Evolutionary conservation across 2,888 invertebrate species (phyloP).

Genomic region (Arge pagana): DNA sequence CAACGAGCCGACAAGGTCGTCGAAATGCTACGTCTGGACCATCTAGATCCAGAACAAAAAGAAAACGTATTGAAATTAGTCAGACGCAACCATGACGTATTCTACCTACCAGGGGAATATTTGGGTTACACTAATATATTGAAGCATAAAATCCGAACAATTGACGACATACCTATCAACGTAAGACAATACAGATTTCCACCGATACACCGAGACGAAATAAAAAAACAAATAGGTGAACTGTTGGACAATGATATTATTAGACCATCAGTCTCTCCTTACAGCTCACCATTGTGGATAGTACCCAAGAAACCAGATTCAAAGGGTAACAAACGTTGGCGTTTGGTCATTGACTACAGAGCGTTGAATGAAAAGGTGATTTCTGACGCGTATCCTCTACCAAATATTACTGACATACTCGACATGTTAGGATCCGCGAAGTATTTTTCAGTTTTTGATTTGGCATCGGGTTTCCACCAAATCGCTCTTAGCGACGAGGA

Average conservation of each 20-base stretch:
- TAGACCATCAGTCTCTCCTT: slow-evolving; percentile 32
- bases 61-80: too few species aligned
- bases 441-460: slow-evolving; percentile 51
- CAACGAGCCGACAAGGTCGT: too few species aligned
- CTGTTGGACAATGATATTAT: slow-evolving; percentile 43
- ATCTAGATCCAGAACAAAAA: too few species aligned
- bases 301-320: slow-evolving; percentile 46
- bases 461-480: slow-evolving; percentile 53
- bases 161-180: slow-evolving; percentile 38
- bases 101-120: too few species aligned
- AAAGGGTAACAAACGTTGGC: slow-evolving; percentile 15
- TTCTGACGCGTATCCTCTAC: slow-evolving; percentile 46
- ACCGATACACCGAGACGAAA: slow-evolving; percentile 43
- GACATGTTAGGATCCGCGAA: slow-evolving; percentile 48
- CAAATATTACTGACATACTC: slow-evolving; percentile 51
- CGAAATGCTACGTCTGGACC: too few species aligned
- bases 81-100: too few species aligned
- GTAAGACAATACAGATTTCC: slow-evolving; percentile 50
- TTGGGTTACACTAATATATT: too few species aligned
- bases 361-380: slow-evolving; percentile 49
- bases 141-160: too few species aligned
- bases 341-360: slow-evolving; percentile 11
- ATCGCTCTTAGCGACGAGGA: slow-evolving; percentile 38
- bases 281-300: too few species aligned
- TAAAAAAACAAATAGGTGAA: slow-evolving; percentile 38